Base-by-base conservation (phyloP, 2,888 invertebrate species). In the Orchestes rusci region DNA sequence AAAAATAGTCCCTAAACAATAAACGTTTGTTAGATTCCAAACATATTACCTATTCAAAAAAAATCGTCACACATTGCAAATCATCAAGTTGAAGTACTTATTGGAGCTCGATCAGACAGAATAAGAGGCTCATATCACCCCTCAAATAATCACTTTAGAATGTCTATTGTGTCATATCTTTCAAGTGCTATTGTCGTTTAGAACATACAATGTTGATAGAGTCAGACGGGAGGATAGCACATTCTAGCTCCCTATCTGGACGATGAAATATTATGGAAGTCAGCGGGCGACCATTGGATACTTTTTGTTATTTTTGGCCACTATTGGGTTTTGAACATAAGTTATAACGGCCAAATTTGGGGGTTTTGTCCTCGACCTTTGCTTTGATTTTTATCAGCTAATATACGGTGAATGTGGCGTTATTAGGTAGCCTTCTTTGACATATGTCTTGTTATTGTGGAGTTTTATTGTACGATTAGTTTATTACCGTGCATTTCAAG, bases 41-140 rank as follows among this genome's bases (percentile, higher is more conserved):
- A 36, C 19, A 36, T 15, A 27, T n/a, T n/a, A 10, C 16, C 30
- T n/a, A 30, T 37, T 43, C 20, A 13, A 13, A 30, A 31, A 37
- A 37, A 36, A 36, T 30, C 34, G 30, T 37, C 43, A 39, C 37
- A 23, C 35, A 39, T 45, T 45, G 45, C 39, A 39, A 39, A 30
- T 35, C 27, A 20, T 15, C 20, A 43, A 37, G 15, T 3, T 17
- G 29, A 27, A 39, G 39, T 34, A 20, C 20, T 31, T 27, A 23
- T 44, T 41, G 16, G 48, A 46, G 48, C 43, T 52, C 55, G 42
- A 30, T 50, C 39, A 52, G 52, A 55, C 52, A 53, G 55, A 56
- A 56, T 47, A 53, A 55, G 53, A 45, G 52, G 51, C 40, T 51
- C 42, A 48, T 48, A 48, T 48, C 48, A 42, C 48, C 48, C 48